Conservation (phyloP, 2,888 invertebrate genomes). For the Drosophila kokeensis region DNA sequence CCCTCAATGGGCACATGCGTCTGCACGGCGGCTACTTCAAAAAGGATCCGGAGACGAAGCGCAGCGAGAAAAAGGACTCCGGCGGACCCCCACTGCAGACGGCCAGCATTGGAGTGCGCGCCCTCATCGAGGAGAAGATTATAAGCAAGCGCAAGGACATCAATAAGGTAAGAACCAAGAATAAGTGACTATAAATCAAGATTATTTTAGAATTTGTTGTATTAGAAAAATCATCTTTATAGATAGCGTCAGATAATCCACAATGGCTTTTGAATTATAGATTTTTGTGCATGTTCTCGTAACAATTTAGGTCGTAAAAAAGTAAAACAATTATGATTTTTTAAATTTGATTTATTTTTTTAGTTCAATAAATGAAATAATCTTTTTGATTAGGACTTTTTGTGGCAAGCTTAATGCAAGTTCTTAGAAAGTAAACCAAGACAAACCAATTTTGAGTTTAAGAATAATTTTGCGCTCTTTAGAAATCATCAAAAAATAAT, state of each 20-base stretch:
- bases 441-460: not conserved
- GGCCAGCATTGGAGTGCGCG: constrained; percentile 95
- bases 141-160: constrained; percentile 91
- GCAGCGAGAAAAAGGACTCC: constrained; percentile 93
- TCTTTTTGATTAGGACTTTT: not conserved
- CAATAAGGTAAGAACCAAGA: constrained; percentile 76
- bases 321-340: not conserved
- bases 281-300: not conserved
- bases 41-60: constrained; percentile 95
- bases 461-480: not conserved
- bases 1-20: constrained; percentile 99
- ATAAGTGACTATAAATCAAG: not conserved
- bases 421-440: not conserved
- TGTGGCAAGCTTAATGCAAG: not conserved
- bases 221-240: not conserved
- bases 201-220: accelerated
- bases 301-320: not conserved
- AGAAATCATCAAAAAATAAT: not conserved
- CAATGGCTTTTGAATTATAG: not conserved
- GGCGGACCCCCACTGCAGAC: constrained; percentile 94
- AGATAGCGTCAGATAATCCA: no score
- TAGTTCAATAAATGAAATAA: not conserved
- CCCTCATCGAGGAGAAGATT: constrained; percentile 96
- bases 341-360: not conserved
- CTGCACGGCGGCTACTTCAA: constrained; percentile 98